Conservation (phyloP, 2,113 vertebrate species). For the Lucifuga dentata region DNA sequence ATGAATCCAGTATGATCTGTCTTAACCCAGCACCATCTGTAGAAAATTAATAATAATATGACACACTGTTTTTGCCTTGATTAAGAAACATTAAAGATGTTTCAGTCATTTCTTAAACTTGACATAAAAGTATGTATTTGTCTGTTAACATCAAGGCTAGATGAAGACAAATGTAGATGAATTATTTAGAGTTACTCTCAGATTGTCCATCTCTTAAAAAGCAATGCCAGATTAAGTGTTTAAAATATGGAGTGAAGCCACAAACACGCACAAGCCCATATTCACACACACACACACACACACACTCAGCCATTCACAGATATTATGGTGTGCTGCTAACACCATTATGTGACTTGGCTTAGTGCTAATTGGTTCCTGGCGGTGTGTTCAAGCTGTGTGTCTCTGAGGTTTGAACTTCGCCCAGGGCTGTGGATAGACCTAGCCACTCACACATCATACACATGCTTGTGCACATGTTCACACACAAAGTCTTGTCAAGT, state of each 20-base stretch:
- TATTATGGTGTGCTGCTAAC: constrained; percentile 52
- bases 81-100: constrained; percentile 33
- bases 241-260: too few species aligned
- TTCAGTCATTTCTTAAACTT: constrained; percentile 29
- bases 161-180: constrained; percentile 18
- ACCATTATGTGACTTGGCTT: constrained; percentile 64
- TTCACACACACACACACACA: constrained; percentile 6
- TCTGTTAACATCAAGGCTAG: constrained; percentile 7
- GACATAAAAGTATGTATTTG: constrained; percentile 26
- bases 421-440: constrained; percentile 56
- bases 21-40: constrained; percentile 43
- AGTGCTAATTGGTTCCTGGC: constrained; percentile 70
- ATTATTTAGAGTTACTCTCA: constrained; percentile 7
- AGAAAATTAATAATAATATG: constrained; percentile 25
- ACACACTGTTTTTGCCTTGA: constrained; percentile 25
- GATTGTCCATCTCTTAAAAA: constrained; percentile 17
- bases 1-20: constrained; percentile 58
- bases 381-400: constrained; percentile 56
- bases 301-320: constrained; percentile 27
- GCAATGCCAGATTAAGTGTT: too few species aligned
- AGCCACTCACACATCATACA: constrained; percentile 56
- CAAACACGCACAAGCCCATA: not conserved
- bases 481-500: constrained; percentile 22
- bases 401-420: constrained; percentile 72
- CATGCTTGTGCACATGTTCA: constrained; percentile 24